Conservation (phyloP, 2,888 invertebrate species). For the Lycia hirtaria region DNA sequence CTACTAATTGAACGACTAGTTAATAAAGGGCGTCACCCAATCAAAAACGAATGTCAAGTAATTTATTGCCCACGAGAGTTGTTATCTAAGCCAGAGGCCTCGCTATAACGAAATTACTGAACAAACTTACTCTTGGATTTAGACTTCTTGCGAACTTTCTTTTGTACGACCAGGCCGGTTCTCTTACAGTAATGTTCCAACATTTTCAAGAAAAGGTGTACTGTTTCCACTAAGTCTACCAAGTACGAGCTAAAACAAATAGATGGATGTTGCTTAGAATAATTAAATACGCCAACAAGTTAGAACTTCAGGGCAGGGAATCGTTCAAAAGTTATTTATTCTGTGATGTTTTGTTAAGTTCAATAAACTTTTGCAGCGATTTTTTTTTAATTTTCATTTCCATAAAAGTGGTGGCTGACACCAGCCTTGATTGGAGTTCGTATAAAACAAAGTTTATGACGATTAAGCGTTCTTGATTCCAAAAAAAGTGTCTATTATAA, state of each 20-base stretch:
- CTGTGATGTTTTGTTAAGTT: no score
- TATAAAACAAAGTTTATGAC: no score
- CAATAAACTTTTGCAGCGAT: no score
- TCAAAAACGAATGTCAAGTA: constrained; percentile 41
- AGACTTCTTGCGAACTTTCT: constrained; percentile 81
- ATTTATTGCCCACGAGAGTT: constrained; percentile 35
- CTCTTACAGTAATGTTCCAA: constrained; percentile 90
- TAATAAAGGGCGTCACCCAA: constrained; percentile 38
- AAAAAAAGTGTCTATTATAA: background rate
- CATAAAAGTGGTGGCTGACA: no score
- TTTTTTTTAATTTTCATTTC: no score
- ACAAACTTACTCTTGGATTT: constrained; percentile 80
- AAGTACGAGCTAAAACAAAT: constrained; percentile 88
- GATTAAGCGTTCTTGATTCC: no score
- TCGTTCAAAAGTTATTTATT: background rate
- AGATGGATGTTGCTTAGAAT: constrained; percentile 6
- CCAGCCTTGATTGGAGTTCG: no score
- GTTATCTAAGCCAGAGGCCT: constrained; percentile 30
- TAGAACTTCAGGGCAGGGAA: background rate
- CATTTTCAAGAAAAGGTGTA: constrained; percentile 96
- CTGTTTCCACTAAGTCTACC: constrained; percentile 94
- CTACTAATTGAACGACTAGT: constrained; percentile 29
- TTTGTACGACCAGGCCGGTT: constrained; percentile 89
- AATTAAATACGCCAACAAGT: background rate
- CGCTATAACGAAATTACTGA: constrained; percentile 37